Base-by-base conservation (phyloP, 1,140 invertebrate species). In the Diplogasteroides magnus region DNA sequence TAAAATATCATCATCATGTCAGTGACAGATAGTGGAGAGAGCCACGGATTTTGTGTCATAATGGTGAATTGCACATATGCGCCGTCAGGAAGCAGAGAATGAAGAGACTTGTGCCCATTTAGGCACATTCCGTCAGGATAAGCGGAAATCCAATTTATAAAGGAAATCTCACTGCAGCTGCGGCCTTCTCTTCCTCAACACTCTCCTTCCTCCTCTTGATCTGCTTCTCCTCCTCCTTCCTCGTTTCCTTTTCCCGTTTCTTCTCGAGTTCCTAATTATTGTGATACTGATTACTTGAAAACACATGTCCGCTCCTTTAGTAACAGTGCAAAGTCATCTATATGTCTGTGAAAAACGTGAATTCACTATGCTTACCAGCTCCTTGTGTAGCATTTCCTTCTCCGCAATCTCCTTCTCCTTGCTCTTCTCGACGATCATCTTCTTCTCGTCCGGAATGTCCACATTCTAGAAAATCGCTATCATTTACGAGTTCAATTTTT, bases 121-220 rank as follows among this genome's bases (percentile, higher is more conserved):
- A 65, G 15, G 23, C 57, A 65, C 26, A 58, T 67, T 1, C 31
- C 2, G 19, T 57, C 55, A 14, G 59, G 28, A 23, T 55, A 31
- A 14, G 55, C 55, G 29, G 65, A 31, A 59, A 67, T 67, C 2
- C 57, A 14, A 14, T 58, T 67, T 57, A 56, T 37, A 28, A 64
- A 61, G 2, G 1, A 27, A 26, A 61, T 27, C 2, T 61, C 31
- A 29, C 31, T 29, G n/a, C n/a, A 1, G 23, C 13, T 13, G 31
- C n/a, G n/a, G n/a, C n/a, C 37, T 48, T 48, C 37, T 48, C 37
- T 48, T 48, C 37, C 19, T 48, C 19, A 48, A 48, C 19, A 6
- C 37, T 48, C 37, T 48, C 6, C 37, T 48, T 48, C 37, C 19
- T 48, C 19, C 37, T 48, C 37, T 48, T 48, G n/a, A n/a, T n/a